Percentiles rank a stretch among this genome's conserved stretches.
These are phyloP conservation scores for Pterocles burchelli DNA, from an alignment of 2,113 vertebrate genomes.

Conservation along the genomic window DNA sequence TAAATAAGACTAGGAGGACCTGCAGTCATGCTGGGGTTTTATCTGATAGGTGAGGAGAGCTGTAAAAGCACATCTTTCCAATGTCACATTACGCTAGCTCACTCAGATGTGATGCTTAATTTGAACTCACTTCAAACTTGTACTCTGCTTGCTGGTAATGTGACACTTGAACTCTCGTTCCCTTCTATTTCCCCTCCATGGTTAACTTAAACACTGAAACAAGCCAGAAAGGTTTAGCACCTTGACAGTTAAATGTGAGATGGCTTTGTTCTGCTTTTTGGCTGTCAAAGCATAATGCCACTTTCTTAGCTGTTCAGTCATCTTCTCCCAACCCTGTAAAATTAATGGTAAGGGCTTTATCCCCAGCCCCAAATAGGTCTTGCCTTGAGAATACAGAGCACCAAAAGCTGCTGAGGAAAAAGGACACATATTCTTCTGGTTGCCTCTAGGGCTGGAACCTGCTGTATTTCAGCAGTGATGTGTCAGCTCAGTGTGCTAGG, in stretches of 20 bases:
- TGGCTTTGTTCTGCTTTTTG: background rate
- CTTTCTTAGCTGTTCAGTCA: background rate
- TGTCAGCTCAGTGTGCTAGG: background rate
- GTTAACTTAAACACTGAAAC: background rate
- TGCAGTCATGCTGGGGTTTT: background rate
- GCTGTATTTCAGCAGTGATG: background rate
- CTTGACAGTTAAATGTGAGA: background rate
- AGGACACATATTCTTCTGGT: fast-evolving
- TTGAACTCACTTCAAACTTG: background rate
- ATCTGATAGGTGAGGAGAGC: background rate
- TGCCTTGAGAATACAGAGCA: background rate
- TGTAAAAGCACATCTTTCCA: background rate
- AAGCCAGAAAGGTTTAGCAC: background rate
- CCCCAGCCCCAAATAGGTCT: background rate
- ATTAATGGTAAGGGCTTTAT: background rate
- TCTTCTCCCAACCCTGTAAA: background rate
- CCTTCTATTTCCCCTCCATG: background rate
- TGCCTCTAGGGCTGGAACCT: background rate
- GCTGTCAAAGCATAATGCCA: background rate
- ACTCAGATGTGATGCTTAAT: background rate
- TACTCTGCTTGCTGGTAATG: background rate
- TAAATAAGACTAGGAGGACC: background rate
- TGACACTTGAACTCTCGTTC: background rate
- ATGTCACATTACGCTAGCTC: background rate
- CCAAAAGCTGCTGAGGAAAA: background rate